These are phyloP conservation scores for Malacoraja senta DNA, from an alignment of 2,797 vertebrate species.

Conservation along the genomic window DNA sequence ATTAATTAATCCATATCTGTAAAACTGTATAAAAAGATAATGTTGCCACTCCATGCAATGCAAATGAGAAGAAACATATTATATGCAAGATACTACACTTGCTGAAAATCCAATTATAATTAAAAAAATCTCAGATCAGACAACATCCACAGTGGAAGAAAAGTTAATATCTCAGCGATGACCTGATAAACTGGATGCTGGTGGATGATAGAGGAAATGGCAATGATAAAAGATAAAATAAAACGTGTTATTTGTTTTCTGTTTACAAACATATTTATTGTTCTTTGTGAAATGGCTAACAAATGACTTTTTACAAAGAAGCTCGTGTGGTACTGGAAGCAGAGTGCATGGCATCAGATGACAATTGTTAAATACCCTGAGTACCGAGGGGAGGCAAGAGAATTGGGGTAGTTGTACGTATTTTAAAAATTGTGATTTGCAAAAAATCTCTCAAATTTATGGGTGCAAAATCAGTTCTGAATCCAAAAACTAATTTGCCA, in stretches of 20 bases:
- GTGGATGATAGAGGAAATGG: neutral
- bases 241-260: neutral
- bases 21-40: neutral
- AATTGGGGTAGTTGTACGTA: too few species aligned
- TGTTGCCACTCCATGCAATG: neutral
- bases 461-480: neutral
- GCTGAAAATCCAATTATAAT: neutral
- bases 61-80: neutral
- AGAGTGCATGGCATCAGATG: too few species aligned
- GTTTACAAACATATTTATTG: neutral
- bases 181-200: neutral
- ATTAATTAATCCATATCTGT: conserved; percentile 14
- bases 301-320: too few species aligned
- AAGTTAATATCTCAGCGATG: neutral
- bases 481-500: neutral
- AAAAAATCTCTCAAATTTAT: neutral
- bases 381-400: too few species aligned
- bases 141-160: neutral
- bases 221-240: neutral
- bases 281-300: neutral
- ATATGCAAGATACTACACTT: neutral
- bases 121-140: neutral
- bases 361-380: too few species aligned
- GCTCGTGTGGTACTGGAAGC: too few species aligned
- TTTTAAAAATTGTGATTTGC: neutral